Base-by-base conservation (phyloP, 2,888 invertebrate genomes). In the Alloscopus bannaensis region DNA sequence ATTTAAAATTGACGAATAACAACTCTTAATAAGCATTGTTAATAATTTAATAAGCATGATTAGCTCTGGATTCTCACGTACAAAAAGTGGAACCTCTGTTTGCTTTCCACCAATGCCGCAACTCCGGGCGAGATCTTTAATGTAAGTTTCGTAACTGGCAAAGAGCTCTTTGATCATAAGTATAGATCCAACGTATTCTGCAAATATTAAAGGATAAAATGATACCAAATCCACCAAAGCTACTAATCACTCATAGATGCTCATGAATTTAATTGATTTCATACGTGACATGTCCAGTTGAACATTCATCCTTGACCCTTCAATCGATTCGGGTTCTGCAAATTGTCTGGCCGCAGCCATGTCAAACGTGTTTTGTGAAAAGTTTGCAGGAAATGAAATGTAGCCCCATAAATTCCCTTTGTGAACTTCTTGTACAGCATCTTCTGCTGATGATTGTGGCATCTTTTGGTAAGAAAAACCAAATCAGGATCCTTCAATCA, bases 401-500 rank as follows among this genome's bases (percentile, higher is more conserved):
- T 18, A 83, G 6, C 83, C 83, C 81, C 81, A 81, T 0, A 76
- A 1, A 16, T 78, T 20, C 1, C 82, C 80, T n/a, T n/a, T 52
- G 26, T 82, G 45, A 13, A 78, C 64, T 29, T 65, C 62, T 22
- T 31, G 24, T 18, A 79, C 47, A 3, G 81, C 83, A 22, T 75
- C 59, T 11, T 71, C 69, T 16, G 66, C 50, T 11, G 26, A 71
- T 16, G 20, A 50, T n/a, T 81, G 71, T 6, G 78, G 59, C 26
- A 45, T 42, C 31, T 66, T 24, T 47, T 42, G 59, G 57, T 65
- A 65, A 20, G 4, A 70, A 70, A 47, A 47, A n/a, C 4, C 11
- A 13, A 13, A 47, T 47, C n/a, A 6, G 8, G 8, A 36, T 36
- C 11, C 18, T n/a, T 47, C 4, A 13, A 47, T n/a, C 6, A 47